Evolutionary conservation across 2,888 invertebrate genomes (phyloP).

Genomic region (Cryptophagus acutangulus): DNA sequence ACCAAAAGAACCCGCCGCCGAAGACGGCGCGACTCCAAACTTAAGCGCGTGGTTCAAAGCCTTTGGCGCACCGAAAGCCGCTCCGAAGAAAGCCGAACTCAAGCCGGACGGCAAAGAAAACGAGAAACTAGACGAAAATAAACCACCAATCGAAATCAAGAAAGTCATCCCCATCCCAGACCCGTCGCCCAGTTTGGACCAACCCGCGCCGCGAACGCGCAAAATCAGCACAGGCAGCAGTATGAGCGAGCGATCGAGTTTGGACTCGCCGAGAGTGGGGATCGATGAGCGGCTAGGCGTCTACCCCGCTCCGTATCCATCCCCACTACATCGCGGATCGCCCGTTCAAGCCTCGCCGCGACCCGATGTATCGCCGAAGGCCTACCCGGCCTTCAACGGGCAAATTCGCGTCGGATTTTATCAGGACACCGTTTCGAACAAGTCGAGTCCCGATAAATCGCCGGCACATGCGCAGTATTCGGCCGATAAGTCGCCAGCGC

Average conservation of each 20-base stretch:
- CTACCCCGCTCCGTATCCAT: slow-evolving; percentile 69
- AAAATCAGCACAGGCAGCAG: slow-evolving; percentile 76
- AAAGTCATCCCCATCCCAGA: slow-evolving; percentile 39
- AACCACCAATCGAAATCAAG: slow-evolving; percentile 30
- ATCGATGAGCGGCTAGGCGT: slow-evolving; percentile 56
- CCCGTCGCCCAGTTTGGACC: slow-evolving; percentile 43
- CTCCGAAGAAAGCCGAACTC: slow-evolving; percentile 59
- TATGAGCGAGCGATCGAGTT: slow-evolving; percentile 70
- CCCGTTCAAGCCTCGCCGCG: slow-evolving; percentile 62
- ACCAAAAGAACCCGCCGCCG: neutral
- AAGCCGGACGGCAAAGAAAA: slow-evolving; percentile 44
- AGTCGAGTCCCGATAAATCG: slow-evolving; percentile 79
- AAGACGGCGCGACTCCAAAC: slow-evolving; percentile 66
- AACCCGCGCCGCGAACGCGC: slow-evolving; percentile 53
- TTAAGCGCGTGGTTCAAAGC: slow-evolving; percentile 90
- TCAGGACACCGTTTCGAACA: slow-evolving; percentile 79
- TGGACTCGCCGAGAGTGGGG: slow-evolving; percentile 65
- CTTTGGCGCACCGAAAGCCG: slow-evolving; percentile 76
- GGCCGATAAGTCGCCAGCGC: slow-evolving; percentile 54
- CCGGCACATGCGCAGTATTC: slow-evolving; percentile 70
- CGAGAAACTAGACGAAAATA: slow-evolving; percentile 46
- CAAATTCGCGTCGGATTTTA: slow-evolving; percentile 84
- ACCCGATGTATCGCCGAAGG: slow-evolving; percentile 61
- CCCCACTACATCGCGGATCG: slow-evolving; percentile 67
- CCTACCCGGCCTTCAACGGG: slow-evolving; percentile 71